Evolutionary conservation across 2,888 invertebrate genomes (phyloP), one percentile per base, ranked within the genome.

Genomic region (Drosophila gaucha): DNA sequence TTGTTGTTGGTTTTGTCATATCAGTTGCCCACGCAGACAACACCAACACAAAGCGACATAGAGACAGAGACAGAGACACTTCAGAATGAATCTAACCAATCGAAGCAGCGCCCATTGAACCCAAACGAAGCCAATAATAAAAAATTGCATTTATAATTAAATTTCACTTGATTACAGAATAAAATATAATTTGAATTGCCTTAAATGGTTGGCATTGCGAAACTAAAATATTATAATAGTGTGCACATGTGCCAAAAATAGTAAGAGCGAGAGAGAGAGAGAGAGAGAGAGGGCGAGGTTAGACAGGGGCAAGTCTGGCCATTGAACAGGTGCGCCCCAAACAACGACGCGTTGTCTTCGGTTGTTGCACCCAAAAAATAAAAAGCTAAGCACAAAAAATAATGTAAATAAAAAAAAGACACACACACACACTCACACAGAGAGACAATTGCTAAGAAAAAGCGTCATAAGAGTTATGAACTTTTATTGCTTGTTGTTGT

Each of bases 281-380:
- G 16, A 3, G 18, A 9, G 4, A 10, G 9, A 47, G 31, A 24
- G 9, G 24, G 3, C 1, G 33, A 30, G n/a, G 14, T 30, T 28
- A n/a, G 30, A 6, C 24, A 33, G 49, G 22, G 38, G 38, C 49
- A 52, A 14, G 35, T 54, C 36, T 67, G 47, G 35, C 36, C 41
- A 55, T 55, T 60, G 43, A 74, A 67, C 71, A 77, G 78, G 76
- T 77, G 75, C 55, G 74, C 26, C 56, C 28, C 22, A 51, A 35
- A 39, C 26, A 46, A 35, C 39, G 46, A 35, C 39, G 46, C 36
- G n/a, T 38, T 46, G 49, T 59, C 57, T 51, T 10, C 69, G 74
- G 76, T 60, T 73, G 58, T 74, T 76, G 76, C 74, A 67, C 76
- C 78, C 55, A 70, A 65, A 59, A 62, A 52, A 24, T 6, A 18